These are phyloP conservation scores for Tupiocoris notatus DNA, from an alignment of 2,888 invertebrate species.

Conservation along the genomic window DNA sequence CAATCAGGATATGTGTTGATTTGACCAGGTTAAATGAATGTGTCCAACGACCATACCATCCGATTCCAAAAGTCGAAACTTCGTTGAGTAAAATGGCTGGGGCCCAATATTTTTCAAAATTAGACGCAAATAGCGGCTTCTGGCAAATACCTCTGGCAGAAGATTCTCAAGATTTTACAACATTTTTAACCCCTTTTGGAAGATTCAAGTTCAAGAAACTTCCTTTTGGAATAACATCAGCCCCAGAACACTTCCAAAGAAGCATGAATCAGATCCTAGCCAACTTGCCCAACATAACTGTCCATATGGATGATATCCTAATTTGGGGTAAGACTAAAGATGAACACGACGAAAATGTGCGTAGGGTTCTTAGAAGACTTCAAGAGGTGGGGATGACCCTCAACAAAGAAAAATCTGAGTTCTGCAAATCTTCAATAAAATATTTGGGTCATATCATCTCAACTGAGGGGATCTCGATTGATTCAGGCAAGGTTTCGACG, in stretches of 20 bases:
- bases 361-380: slow-evolving; percentile 18
- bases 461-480: slow-evolving; percentile 42
- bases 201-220: slow-evolving; percentile 20
- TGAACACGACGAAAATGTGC: slow-evolving; percentile 35
- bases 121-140: slow-evolving; percentile 35
- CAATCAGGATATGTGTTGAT: slow-evolving; percentile 34
- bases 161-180: slow-evolving; percentile 19
- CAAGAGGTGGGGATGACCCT: slow-evolving; percentile 38
- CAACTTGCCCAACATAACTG: slow-evolving; percentile 43
- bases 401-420: no score
- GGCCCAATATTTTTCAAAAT: slow-evolving; percentile 26
- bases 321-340: slow-evolving; percentile 46
- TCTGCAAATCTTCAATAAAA: slow-evolving; percentile 47
- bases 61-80: slow-evolving; percentile 16
- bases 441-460: slow-evolving; percentile 48
- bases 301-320: slow-evolving; percentile 50
- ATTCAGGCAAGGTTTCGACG: slow-evolving; percentile 41
- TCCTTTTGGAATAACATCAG: slow-evolving; percentile 50
- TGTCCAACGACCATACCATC: slow-evolving; percentile 20
- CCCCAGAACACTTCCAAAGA: slow-evolving; percentile 51
- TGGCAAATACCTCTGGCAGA: slow-evolving; percentile 31
- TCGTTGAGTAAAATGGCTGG: slow-evolving; percentile 13
- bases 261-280: slow-evolving; percentile 29
- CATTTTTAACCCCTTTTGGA: slow-evolving; percentile 34
- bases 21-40: slow-evolving; percentile 23